Conservation (phyloP, 2,113 vertebrate species). For the Ctenomys sociabilis region DNA sequence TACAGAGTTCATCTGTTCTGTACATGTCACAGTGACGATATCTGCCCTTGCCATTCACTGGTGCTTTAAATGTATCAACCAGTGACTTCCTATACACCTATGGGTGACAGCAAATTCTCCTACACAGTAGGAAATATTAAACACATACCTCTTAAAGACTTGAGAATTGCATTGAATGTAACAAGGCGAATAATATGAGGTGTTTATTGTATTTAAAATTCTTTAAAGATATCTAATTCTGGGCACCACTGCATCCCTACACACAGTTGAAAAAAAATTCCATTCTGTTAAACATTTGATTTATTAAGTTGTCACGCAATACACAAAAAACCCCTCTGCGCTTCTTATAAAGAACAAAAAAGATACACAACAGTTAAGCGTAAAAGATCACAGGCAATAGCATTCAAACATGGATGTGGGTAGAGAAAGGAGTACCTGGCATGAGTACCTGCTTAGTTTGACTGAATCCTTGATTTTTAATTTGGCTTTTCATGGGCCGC, state of each 20-base stretch:
- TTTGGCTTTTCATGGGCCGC: constrained; percentile 99
- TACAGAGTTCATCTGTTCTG: constrained; percentile 66
- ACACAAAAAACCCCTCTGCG: constrained; percentile 88
- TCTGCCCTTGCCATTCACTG: constrained; percentile 80
- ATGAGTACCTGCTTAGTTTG: constrained; percentile 99
- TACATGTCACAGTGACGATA: constrained; percentile 76
- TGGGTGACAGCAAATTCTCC: constrained; percentile 87
- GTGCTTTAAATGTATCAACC: constrained; percentile 82
- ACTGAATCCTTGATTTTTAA: constrained; percentile 99
- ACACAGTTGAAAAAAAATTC: constrained; percentile 91
- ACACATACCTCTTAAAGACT: constrained; percentile 93
- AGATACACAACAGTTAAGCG: constrained; percentile 93
- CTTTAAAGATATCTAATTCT: constrained; percentile 92
- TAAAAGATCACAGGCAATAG: constrained; percentile 98
- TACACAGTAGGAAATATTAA: constrained; percentile 92
- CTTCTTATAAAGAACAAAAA: constrained; percentile 88
- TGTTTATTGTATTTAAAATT: constrained; percentile 90
- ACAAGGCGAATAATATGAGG: constrained; percentile 90
- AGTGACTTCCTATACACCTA: constrained; percentile 83
- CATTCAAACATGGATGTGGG: constrained; percentile 99
- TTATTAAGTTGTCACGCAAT: constrained; percentile 87
- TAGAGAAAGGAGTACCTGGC: constrained; percentile 99
- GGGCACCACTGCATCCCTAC: constrained; percentile 92
- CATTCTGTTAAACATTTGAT: constrained; percentile 89
- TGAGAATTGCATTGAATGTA: constrained; percentile 91